Base-by-base conservation (phyloP, 2,113 vertebrate genomes). In the Eurypyga helias region DNA sequence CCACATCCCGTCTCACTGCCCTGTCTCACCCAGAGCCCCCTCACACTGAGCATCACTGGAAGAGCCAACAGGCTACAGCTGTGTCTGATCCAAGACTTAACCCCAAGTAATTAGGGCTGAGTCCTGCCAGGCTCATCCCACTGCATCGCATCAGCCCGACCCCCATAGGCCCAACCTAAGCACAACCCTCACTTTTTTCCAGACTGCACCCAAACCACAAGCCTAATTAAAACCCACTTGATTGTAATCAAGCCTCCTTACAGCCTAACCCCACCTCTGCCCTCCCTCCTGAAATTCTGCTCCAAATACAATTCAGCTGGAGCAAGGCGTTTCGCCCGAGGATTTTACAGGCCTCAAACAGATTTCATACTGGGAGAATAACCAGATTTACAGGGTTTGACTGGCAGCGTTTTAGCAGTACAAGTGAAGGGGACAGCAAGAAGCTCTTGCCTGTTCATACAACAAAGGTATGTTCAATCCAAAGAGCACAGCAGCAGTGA, bases 81-180 rank as follows among this genome's bases (percentile, higher is more conserved):
- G 46, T 24, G 3, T 1, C 46, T 2, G 1, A 0, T 1, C 13
- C 16, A n/a, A 67, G 25, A 2, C 7, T 31, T 4, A 14, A 79
- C 3, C 52, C 43, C 13, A 16, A 61, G 11, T 0, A 0, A 7
- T 6, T 3, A 1, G 2, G 0, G 51, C 81, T 26, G 25, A 25
- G 17, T 11, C 31, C 65, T 21, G 14, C 5, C 18, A 10, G 10
- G 3, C 28, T 1, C n/a, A 29, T 1, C 14, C 19, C 31, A 1
- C 13, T 0, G 2, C 2, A 3, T 0, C 2, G 0, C 2, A 6
- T 1, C 75, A 36, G 18, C 2, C 54, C 17, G 3, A 13, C 5
- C 4, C 29, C 66, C 4, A 1, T 0, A 18, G 10, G 1, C 9
- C 38, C 4, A 7, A 1, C 11, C 13, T 0, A 0, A 6, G 2